A percentile compares a stretch with the other conserved stretches of the same genome.
phyloP scores from a whole-genome alignment of 2,888 invertebrate species.

The Harpalus rufipes region DNA sequence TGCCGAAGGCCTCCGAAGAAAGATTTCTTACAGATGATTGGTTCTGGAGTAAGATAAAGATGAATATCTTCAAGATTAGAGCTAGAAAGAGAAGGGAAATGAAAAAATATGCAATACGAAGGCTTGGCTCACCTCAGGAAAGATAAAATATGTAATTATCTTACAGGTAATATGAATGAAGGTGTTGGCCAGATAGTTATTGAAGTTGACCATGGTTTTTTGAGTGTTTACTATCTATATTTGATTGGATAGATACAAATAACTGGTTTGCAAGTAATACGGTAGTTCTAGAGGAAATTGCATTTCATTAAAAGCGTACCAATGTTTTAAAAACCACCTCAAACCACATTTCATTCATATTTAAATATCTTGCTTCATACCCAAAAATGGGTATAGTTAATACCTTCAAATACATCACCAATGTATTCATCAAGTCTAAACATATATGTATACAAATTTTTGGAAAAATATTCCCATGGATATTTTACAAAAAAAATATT shows the following conservation, averaged over 20 bases:
- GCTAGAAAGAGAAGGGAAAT: constrained; percentile 7
- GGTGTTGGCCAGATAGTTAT: background rate
- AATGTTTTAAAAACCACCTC: background rate
- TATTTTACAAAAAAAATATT: no score
- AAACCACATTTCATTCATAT: background rate
- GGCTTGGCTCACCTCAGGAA: constrained; percentile 41
- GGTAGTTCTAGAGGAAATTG: constrained; percentile 60
- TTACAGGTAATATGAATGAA: constrained; percentile 65
- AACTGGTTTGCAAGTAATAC: constrained; percentile 65
- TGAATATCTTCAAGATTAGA: constrained; percentile 32
- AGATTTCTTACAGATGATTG: constrained; percentile 23
- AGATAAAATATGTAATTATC: constrained; percentile 62
- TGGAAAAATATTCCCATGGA: no score
- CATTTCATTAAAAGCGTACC: constrained; percentile 50
- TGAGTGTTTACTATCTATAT: background rate
- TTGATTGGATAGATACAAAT: constrained; percentile 34
- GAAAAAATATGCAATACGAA: constrained; percentile 46
- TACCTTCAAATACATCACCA: no score
- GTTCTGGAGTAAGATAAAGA: constrained; percentile 25
- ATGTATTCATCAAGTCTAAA: no score
- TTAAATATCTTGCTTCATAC: background rate
- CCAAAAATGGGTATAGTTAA: background rate
- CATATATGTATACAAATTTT: no score
- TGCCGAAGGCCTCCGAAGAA: constrained; percentile 17
- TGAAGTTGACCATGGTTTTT: background rate